phyloP scores from a whole-genome alignment of 2,888 invertebrate species.

The Eupithecia subumbrata region DNA sequence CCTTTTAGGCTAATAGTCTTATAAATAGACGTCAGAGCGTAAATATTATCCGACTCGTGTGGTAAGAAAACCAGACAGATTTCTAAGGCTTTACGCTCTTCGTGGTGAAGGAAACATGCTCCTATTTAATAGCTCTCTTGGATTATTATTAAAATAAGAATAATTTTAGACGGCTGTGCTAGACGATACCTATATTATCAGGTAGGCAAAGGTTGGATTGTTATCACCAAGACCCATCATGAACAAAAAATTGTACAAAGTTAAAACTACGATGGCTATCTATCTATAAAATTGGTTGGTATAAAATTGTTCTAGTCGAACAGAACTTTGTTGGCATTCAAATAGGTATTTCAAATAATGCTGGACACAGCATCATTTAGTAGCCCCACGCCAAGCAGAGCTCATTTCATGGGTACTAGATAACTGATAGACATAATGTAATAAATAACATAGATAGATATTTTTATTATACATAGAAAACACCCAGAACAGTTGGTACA shows the following conservation, averaged over 20 bases:
- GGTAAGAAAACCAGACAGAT: background rate
- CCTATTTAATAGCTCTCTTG: background rate
- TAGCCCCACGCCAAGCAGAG: no score
- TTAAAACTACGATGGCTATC: background rate
- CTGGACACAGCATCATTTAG: no score
- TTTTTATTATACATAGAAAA: no score
- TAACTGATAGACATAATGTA: no score
- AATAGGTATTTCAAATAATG: no score
- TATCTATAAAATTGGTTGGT: background rate
- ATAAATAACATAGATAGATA: no score
- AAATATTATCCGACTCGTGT: background rate
- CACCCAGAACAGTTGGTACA: no score
- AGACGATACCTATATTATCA: background rate
- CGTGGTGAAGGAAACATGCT: background rate
- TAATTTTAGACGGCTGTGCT: background rate
- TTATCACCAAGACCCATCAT: no score
- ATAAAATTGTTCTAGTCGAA: no score
- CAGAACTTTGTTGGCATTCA: no score
- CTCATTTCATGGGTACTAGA: no score
- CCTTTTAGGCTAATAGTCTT: conserved; percentile 46
- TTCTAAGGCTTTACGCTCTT: background rate
- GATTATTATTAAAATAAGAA: background rate
- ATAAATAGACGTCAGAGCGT: conserved; percentile 33
- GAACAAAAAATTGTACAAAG: background rate
- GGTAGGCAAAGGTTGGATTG: background rate